Percentiles rank a stretch among this genome's conserved stretches.
Evolutionary conservation across 2,888 invertebrate species (phyloP).

Genomic region (Amblyjoppa proteus): DNA sequence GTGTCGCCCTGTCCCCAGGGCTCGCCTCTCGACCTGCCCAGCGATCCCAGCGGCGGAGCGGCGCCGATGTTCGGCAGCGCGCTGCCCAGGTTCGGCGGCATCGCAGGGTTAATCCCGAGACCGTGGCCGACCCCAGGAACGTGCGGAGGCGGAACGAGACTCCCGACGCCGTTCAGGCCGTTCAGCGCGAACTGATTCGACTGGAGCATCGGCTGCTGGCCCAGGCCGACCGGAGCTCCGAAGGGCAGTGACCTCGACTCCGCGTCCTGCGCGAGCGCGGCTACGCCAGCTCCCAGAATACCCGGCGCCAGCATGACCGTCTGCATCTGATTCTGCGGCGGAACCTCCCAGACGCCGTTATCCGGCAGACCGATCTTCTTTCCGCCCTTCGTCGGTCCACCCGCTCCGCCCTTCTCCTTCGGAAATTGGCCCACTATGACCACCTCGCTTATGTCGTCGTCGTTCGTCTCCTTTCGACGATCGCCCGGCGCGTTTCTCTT

Average conservation of each 20-base stretch:
- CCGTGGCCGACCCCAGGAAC: slow-evolving; percentile 73
- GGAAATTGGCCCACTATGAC: slow-evolving; percentile 83
- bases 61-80: slow-evolving; percentile 68
- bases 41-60: slow-evolving; percentile 55
- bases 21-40: slow-evolving; percentile 74
- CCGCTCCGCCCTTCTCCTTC: slow-evolving; percentile 75
- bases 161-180: slow-evolving; percentile 79
- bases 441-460: slow-evolving; percentile 80
- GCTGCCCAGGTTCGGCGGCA: slow-evolving; percentile 70
- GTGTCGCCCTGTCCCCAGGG: slow-evolving; percentile 73
- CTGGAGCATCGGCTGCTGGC: slow-evolving; percentile 75
- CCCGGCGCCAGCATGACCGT: slow-evolving; percentile 80
- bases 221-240: slow-evolving; percentile 67
- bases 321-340: slow-evolving; percentile 82
- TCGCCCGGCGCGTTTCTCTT: slow-evolving; percentile 79
- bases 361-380: slow-evolving; percentile 71
- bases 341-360: slow-evolving; percentile 83
- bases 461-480: slow-evolving; percentile 76
- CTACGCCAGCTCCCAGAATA: slow-evolving; percentile 76
- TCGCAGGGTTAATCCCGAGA: slow-evolving; percentile 69
- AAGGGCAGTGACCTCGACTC: slow-evolving; percentile 72
- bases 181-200: slow-evolving; percentile 79
- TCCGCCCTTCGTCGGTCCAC: slow-evolving; percentile 54
- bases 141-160: slow-evolving; percentile 77
- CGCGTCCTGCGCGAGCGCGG: slow-evolving; percentile 64